Conservation (phyloP, 2,797 vertebrate species). For the Hemibagrus guttatus region DNA sequence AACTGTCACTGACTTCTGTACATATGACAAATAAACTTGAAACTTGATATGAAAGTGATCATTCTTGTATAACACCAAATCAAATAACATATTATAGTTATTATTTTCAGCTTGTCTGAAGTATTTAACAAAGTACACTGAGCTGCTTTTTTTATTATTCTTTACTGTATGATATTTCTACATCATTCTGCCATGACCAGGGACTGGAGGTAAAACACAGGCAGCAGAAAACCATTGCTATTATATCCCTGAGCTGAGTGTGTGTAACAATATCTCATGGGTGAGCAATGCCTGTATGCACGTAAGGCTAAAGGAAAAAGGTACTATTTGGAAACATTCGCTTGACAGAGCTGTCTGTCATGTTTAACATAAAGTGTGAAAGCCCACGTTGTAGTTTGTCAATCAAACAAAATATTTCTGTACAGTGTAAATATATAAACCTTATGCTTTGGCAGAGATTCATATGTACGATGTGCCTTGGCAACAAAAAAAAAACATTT, state of each 20-base stretch:
- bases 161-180: neutral
- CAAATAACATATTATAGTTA: too few relatives aligned
- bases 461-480: neutral
- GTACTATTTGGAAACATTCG: neutral
- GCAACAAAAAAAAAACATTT: neutral
- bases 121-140: neutral
- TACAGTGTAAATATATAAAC: neutral
- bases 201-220: neutral
- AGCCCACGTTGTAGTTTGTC: too few relatives aligned
- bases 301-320: neutral
- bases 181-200: neutral
- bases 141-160: neutral
- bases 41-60: neutral
- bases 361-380: neutral
- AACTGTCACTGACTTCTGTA: too few relatives aligned
- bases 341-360: neutral
- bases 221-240: neutral
- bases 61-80: neutral
- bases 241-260: neutral
- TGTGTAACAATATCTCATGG: neutral
- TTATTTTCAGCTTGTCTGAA: neutral
- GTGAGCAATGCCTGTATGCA: neutral
- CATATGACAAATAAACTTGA: too few relatives aligned
- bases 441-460: neutral
- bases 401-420: constrained; percentile 1